These are phyloP conservation scores for Phalacrocorax carbo DNA, from an alignment of 2,113 vertebrate species.

Conservation along the genomic window DNA sequence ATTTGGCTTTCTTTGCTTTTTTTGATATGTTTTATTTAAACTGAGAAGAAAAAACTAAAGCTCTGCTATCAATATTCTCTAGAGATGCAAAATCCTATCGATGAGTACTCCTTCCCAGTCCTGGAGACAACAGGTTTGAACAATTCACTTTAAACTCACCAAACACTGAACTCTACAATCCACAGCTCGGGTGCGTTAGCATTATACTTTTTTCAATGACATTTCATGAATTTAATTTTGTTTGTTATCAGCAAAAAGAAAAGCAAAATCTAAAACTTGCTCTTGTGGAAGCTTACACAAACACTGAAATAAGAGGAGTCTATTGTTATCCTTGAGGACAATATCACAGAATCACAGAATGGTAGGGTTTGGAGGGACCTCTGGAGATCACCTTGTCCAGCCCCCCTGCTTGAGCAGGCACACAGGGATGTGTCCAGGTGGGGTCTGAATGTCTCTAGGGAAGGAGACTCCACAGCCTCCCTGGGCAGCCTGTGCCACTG, in stretches of 20 bases:
- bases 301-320: background rate
- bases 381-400: no score
- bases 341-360: no score
- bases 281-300: background rate
- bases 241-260: background rate
- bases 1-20: background rate
- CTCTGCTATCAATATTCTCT: background rate
- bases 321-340: background rate
- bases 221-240: background rate
- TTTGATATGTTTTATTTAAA: background rate
- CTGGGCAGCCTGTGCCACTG: no score
- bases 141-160: background rate
- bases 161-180: background rate
- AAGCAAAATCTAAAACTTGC: background rate
- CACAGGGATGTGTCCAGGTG: no score
- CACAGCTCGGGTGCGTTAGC: no score
- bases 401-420: no score
- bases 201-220: background rate
- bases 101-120: background rate
- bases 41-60: background rate
- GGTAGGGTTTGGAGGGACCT: no score
- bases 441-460: no score
- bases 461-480: no score
- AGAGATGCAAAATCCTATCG: background rate
- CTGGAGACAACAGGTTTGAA: background rate